Evolutionary conservation across 2,113 vertebrate genomes (phyloP).

Genomic region (Atlantisia rogersi): DNA sequence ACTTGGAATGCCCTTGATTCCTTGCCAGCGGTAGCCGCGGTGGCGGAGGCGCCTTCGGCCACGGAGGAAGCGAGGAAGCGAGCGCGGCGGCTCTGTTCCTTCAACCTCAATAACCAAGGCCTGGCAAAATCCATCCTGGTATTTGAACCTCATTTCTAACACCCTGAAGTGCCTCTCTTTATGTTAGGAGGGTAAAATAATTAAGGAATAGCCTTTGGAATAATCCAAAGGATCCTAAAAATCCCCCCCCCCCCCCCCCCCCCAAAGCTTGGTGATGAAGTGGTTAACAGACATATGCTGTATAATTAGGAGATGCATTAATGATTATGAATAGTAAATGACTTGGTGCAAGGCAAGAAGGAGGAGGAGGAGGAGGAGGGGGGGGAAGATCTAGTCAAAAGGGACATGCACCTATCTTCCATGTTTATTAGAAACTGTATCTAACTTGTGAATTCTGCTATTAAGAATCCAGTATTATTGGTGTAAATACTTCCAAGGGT

Average conservation of each 20-base stretch:
- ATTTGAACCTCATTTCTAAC: not conserved
- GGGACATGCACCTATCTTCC: slow-evolving; percentile 75
- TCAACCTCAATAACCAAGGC: not conserved
- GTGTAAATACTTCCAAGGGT: slow-evolving; percentile 82
- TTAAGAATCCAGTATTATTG: slow-evolving; percentile 78
- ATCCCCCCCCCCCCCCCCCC: not conserved
- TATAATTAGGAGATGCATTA: slow-evolving; percentile 89
- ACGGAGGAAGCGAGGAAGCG: not conserved
- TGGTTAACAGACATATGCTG: slow-evolving; percentile 85
- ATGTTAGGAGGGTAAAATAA: not conserved
- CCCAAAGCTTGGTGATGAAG: slow-evolving; percentile 37
- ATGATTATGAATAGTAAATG: slow-evolving; percentile 84
- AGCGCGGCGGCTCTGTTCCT: not conserved
- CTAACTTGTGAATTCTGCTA: slow-evolving; percentile 75
- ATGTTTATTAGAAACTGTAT: slow-evolving; percentile 76
- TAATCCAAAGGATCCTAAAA: not conserved
- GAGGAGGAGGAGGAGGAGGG: no score
- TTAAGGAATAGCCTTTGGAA: not conserved
- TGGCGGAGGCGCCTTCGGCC: not conserved
- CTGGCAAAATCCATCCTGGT: not conserved
- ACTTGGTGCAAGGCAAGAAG: slow-evolving; percentile 66
- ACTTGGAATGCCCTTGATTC: slow-evolving; percentile 1
- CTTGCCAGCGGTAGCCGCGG: not conserved
- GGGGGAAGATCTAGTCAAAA: slow-evolving; percentile 68
- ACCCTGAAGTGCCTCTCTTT: not conserved